Evolutionary conservation across 2,888 invertebrate species (phyloP).

Genomic region (Lacanobia oleracea): DNA sequence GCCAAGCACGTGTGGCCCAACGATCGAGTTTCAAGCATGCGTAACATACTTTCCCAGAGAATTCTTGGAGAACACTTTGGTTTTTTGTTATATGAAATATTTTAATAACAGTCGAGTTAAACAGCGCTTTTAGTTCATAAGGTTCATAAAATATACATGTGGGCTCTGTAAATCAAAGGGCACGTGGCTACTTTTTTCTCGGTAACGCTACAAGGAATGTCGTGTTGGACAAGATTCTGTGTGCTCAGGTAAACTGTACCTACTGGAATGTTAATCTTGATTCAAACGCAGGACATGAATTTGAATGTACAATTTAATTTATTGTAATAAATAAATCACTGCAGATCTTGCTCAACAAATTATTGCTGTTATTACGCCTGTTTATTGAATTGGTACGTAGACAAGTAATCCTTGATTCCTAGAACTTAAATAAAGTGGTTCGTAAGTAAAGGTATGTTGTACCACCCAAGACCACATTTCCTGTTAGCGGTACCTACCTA

Average conservation of each 20-base stretch:
- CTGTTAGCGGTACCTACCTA: constrained; percentile 53
- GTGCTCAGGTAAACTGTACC: constrained; percentile 54
- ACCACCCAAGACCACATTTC: constrained; percentile 44
- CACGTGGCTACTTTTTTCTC: constrained; percentile 61
- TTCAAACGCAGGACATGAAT: constrained; percentile 27
- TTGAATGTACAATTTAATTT: constrained; percentile 37
- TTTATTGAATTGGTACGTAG: constrained; percentile 20
- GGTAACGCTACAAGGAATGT: constrained; percentile 47
- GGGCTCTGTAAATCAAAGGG: constrained; percentile 45
- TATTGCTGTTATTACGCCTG: constrained; percentile 1
- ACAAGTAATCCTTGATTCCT: constrained; percentile 8
- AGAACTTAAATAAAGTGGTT: not conserved
- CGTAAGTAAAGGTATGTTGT: not conserved
- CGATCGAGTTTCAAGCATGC: constrained; percentile 84
- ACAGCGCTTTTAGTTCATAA: constrained; percentile 52
- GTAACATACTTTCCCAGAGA: constrained; percentile 85
- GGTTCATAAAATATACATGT: constrained; percentile 44
- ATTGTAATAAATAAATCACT: constrained; percentile 8
- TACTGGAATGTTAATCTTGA: constrained; percentile 56
- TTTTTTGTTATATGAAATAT: constrained; percentile 69
- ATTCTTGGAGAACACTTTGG: constrained; percentile 68
- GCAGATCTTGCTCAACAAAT: constrained; percentile 31
- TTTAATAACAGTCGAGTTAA: constrained; percentile 63
- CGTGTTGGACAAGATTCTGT: constrained; percentile 34
- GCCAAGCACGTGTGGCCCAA: constrained; percentile 85